Percentiles rank a stretch among this genome's conserved stretches.
Evolutionary conservation across 2,113 vertebrate species (phyloP).

Genomic region (Nyctereutes procyonoides): DNA sequence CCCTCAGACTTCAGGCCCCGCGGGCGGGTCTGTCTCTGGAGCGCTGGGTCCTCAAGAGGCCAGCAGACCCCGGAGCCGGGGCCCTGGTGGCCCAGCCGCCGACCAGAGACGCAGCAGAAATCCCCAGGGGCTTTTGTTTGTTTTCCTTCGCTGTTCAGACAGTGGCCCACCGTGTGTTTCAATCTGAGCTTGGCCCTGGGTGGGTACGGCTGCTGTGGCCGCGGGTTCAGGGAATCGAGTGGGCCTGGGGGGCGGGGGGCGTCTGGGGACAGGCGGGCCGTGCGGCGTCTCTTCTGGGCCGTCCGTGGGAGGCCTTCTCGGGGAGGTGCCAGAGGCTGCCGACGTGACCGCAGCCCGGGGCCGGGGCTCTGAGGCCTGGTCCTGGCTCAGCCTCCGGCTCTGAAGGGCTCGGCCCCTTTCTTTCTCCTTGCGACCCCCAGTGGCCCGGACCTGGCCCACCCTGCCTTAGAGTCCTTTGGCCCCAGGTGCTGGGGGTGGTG

Average conservation of each 20-base stretch:
- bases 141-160: not conserved
- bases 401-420: not conserved
- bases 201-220: not conserved
- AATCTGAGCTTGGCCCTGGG: not conserved
- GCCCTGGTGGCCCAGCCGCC: not conserved
- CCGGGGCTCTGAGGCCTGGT: not conserved
- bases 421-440: not conserved
- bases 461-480: not conserved
- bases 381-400: not conserved
- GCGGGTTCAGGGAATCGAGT: not conserved
- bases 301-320: not conserved
- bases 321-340: not conserved
- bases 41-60: not conserved
- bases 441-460: not conserved
- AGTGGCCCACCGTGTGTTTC: not conserved
- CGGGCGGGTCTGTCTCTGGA: not conserved
- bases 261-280: not conserved
- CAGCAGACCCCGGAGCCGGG: not conserved
- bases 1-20: not conserved
- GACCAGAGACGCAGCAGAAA: slow-evolving; percentile 2
- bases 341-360: not conserved
- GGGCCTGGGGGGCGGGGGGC: not conserved
- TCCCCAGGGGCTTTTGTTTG: slow-evolving; percentile 43
- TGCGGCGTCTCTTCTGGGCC: accelerated
- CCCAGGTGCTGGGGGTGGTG: not conserved